These are phyloP conservation scores for Arrhopalites spinosus DNA, from an alignment of 2,888 invertebrate genomes.

Conservation along the genomic window DNA sequence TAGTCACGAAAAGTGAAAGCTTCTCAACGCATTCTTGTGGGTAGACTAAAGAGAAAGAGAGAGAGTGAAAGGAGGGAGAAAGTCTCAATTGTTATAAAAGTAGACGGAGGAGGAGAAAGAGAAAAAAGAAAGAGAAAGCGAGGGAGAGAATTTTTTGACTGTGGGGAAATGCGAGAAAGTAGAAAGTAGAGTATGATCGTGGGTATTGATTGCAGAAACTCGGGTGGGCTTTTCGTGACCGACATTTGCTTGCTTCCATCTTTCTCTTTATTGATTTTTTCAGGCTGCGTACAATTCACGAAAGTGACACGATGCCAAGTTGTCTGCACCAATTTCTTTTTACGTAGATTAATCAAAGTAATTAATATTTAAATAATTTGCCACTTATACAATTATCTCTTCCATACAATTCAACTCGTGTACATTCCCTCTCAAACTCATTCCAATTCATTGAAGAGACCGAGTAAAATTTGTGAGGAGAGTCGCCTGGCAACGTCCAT, in stretches of 20 bases:
- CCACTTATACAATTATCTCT: background rate
- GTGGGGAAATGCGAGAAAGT: slow-evolving; percentile 33
- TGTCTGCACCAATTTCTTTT: slow-evolving; percentile 44
- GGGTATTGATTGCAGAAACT: slow-evolving; percentile 37
- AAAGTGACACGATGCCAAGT: slow-evolving; percentile 47
- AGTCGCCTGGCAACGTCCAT: slow-evolving; percentile 21
- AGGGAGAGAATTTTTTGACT: background rate
- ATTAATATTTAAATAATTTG: slow-evolving; percentile 14
- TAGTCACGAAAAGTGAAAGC: slow-evolving; percentile 10
- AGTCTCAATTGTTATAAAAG: slow-evolving; percentile 29
- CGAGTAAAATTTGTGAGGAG: background rate
- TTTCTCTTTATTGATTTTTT: slow-evolving; percentile 55
- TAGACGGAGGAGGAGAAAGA: slow-evolving; percentile 41
- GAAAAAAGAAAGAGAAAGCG: slow-evolving; percentile 44
- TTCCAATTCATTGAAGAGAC: background rate
- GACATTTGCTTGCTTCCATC: slow-evolving; percentile 54
- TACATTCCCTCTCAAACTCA: background rate
- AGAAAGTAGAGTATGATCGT: slow-evolving; percentile 38
- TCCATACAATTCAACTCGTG: background rate
- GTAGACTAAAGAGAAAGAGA: background rate
- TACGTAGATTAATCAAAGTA: slow-evolving; percentile 16
- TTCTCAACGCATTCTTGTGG: background rate
- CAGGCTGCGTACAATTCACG: slow-evolving; percentile 55
- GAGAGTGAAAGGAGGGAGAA: slow-evolving; percentile 22
- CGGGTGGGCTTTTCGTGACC: slow-evolving; percentile 48